These are phyloP conservation scores for Phodopus roborovskii DNA, from an alignment of 2,113 vertebrate genomes.

Conservation along the genomic window DNA sequence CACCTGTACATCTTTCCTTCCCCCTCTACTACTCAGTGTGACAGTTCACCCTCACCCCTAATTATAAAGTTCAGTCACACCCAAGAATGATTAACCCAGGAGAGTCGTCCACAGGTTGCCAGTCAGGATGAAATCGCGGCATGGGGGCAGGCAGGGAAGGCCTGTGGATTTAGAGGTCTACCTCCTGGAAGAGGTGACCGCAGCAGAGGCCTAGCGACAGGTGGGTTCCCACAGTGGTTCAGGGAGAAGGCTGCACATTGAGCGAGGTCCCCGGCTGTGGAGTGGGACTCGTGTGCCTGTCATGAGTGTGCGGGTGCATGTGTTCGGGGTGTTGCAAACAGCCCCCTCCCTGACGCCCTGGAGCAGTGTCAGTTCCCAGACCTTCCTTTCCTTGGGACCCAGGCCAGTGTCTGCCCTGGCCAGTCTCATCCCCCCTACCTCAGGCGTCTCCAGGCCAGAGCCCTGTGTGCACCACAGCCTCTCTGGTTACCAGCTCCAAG, in stretches of 20 bases:
- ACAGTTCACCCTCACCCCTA: background rate
- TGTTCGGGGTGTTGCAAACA: background rate
- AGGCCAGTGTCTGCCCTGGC: background rate
- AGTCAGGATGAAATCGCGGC: background rate
- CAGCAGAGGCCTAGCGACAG: background rate
- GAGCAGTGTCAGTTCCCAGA: background rate
- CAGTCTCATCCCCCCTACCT: constrained; percentile 65
- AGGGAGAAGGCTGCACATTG: background rate
- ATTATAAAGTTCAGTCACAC: constrained; percentile 41
- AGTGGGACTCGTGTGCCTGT: background rate
- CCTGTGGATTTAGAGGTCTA: background rate
- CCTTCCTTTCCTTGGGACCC: background rate
- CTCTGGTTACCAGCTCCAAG: constrained; percentile 69
- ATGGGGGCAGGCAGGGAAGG: background rate
- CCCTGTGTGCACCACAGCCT: constrained; percentile 8
- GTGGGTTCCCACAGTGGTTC: background rate
- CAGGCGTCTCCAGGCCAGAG: constrained; percentile 31
- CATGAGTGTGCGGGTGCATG: too few relatives aligned
- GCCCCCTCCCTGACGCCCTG: background rate
- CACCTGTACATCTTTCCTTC: background rate
- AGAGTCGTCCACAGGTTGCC: constrained; percentile 7
- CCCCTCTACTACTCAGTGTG: background rate
- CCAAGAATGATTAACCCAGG: background rate
- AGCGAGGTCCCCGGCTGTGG: background rate
- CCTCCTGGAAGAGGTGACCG: constrained; percentile 7